Evolutionary conservation across 2,888 invertebrate species (phyloP).

Genomic region (Synergus itoensis): DNA sequence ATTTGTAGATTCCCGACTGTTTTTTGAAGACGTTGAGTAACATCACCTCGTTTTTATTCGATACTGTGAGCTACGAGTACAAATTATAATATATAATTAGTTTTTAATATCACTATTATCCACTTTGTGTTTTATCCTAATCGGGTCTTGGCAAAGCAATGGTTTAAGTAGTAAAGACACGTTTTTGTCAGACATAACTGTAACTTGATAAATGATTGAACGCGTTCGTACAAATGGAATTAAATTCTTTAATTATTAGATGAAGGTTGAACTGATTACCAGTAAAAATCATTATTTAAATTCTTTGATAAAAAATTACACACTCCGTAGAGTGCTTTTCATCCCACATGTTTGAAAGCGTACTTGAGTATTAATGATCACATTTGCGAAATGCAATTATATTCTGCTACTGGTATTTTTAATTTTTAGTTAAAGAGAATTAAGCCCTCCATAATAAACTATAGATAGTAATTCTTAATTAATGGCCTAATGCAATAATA

Average conservation of each 20-base stretch:
- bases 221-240: too few species aligned
- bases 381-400: neutral
- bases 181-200: neutral
- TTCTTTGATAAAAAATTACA: neutral
- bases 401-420: neutral
- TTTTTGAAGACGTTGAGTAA: conserved; percentile 84
- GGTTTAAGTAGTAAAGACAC: neutral
- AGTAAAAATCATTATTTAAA: neutral
- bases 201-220: neutral
- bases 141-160: neutral
- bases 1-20: conserved; percentile 85
- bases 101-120: neutral
- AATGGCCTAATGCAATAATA: neutral
- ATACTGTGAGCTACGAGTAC: conserved; percentile 81
- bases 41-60: conserved; percentile 84
- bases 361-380: neutral
- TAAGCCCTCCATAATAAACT: neutral
- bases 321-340: neutral
- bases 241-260: neutral
- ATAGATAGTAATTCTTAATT: neutral
- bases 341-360: neutral
- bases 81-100: conserved; percentile 47
- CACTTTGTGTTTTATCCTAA: neutral
- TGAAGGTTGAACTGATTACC: neutral
- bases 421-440: neutral